phyloP scores from a whole-genome alignment of 2,888 invertebrate species.

The Polydrusus cervinus region DNA sequence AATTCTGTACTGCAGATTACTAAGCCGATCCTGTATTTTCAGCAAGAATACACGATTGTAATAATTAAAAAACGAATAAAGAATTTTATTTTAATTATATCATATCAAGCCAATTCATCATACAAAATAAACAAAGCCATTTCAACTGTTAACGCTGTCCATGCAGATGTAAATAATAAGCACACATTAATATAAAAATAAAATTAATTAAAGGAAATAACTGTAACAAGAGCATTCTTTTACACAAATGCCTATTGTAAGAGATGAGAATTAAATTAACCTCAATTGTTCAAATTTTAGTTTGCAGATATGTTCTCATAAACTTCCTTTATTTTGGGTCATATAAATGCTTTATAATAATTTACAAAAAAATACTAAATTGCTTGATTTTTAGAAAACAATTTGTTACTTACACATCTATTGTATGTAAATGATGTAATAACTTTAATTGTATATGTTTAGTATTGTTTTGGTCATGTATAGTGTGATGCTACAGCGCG shows the following conservation, averaged over 20 bases:
- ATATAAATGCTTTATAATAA: neutral
- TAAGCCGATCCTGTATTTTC: no score
- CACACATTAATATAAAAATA: neutral
- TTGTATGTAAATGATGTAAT: neutral
- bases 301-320: constrained; percentile 7
- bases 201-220: neutral
- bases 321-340: neutral
- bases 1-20: no score
- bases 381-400: neutral
- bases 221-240: neutral
- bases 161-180: neutral
- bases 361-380: neutral
- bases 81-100: no score
- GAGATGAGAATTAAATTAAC: constrained; percentile 11
- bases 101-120: no score
- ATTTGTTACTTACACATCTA: neutral
- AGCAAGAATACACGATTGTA: no score
- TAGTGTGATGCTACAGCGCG: neutral
- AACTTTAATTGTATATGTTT: neutral
- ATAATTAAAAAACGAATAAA: no score
- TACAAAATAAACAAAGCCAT: no score
- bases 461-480: neutral
- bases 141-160: neutral
- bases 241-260: constrained; percentile 13
- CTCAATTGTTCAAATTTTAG: constrained; percentile 5